A percentile compares a stretch with the other conserved stretches of the same genome.
These are phyloP conservation scores for Subacronicta megacephala DNA, from an alignment of 2,888 invertebrate species.

Conservation along the genomic window DNA sequence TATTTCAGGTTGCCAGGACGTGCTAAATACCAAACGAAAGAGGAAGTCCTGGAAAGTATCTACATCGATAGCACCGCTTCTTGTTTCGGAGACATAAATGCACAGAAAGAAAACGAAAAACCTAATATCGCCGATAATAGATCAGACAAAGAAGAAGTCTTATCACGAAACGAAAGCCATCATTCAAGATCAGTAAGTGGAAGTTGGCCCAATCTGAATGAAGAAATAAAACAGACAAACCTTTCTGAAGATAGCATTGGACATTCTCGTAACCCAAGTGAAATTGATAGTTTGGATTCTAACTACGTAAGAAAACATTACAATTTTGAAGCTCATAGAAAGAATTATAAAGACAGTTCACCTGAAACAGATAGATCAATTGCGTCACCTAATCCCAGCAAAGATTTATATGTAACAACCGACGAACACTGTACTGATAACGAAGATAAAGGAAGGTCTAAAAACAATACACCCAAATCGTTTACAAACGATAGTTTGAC, in stretches of 20 bases:
- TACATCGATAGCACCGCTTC: slow-evolving; percentile 87
- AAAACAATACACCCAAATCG: slow-evolving; percentile 85
- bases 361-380: slow-evolving; percentile 83
- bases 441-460: slow-evolving; percentile 76
- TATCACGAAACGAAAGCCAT: slow-evolving; percentile 77
- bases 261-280: slow-evolving; percentile 86
- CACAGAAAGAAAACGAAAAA: slow-evolving; percentile 76
- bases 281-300: slow-evolving; percentile 90
- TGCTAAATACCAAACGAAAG: slow-evolving; percentile 86
- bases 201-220: slow-evolving; percentile 86
- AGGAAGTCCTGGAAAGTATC: slow-evolving; percentile 86
- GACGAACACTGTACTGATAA: slow-evolving; percentile 80
- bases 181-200: slow-evolving; percentile 81
- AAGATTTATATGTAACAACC: slow-evolving; percentile 81
- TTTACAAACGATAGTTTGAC: slow-evolving; percentile 84
- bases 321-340: slow-evolving; percentile 84
- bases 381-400: slow-evolving; percentile 73
- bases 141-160: slow-evolving; percentile 77
- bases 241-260: slow-evolving; percentile 86
- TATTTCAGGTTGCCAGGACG: slow-evolving; percentile 84
- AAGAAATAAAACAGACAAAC: slow-evolving; percentile 80
- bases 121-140: slow-evolving; percentile 70
- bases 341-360: slow-evolving; percentile 84
- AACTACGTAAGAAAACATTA: slow-evolving; percentile 90
- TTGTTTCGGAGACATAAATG: slow-evolving; percentile 86